A percentile compares a stretch with the other conserved stretches of the same genome.
Evolutionary conservation across 2,797 vertebrate genomes (phyloP).

Genomic region (Xenops minutus): DNA sequence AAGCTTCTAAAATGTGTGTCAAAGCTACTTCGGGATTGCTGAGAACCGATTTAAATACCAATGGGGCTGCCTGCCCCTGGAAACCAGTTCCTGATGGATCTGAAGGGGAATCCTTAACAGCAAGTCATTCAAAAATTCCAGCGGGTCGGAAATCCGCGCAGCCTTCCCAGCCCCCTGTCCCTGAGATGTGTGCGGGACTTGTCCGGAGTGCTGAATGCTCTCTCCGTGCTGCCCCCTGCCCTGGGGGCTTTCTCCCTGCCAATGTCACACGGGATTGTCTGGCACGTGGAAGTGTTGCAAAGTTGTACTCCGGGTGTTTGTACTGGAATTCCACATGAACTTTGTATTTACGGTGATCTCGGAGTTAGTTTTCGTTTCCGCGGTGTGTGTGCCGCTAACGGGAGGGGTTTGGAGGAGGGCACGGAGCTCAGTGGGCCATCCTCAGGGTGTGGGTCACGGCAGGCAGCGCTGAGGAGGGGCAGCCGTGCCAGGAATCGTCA

Average conservation of each 20-base stretch:
- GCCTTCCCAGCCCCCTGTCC: neutral
- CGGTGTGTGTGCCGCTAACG: neutral
- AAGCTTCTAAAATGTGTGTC: neutral
- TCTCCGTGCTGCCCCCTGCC: neutral
- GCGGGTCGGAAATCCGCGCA: neutral
- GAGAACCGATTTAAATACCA: neutral
- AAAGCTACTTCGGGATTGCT: neutral
- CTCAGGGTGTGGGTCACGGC: neutral
- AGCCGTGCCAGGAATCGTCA: neutral
- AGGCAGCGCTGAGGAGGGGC: neutral
- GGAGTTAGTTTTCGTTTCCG: conserved; percentile 9
- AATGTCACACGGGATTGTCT: neutral
- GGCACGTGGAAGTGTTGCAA: conserved; percentile 11
- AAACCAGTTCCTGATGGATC: neutral
- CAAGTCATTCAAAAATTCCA: neutral
- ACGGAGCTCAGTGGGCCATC: fast-evolving
- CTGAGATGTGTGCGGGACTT: neutral
- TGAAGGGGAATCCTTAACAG: neutral
- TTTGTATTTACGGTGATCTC: conserved; percentile 34
- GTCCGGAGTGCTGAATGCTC: neutral
- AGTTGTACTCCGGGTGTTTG: conserved; percentile 20
- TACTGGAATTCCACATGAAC: conserved; percentile 44
- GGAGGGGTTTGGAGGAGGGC: neutral
- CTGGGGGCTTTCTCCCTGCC: neutral
- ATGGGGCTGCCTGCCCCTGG: neutral